Evolutionary conservation across 2,113 vertebrate species (phyloP), one percentile per base, ranked within the genome.

Genomic region (Amphiprion ocellaris): DNA sequence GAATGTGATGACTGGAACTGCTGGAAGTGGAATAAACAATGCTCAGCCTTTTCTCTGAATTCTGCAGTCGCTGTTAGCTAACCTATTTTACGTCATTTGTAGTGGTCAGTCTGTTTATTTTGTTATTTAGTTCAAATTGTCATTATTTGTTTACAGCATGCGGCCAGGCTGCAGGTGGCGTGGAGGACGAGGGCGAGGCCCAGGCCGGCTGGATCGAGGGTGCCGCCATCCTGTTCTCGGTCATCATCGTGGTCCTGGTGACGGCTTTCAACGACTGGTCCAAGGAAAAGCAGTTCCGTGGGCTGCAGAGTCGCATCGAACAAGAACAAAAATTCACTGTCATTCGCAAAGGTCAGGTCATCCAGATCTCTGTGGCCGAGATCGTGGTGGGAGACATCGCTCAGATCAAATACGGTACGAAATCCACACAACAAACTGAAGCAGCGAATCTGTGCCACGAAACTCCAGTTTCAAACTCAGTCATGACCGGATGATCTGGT

Each of bases 181-280:
- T 80, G 12, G 97, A 98, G 64, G 97, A 99, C 2, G 97, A 99
- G 71, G 96, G 95, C 0, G 98, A 99, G 87, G 50, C 96, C 0
- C 95, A 99, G 90, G 96, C 98, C 0, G 97, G 98, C 76, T 99
- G 98, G 98, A 99, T 99, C 1, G 98, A 99, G 86, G 97, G 97
- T 0, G 97, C 97, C 0, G 98, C 98, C 80, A 99, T 99, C 90
- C 83, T 99, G 3, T 97, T 98, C 81, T 99, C 98, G 0, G 98
- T 99, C 74, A 95, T 97, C 87, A 97, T 99, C 0, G 97, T 99
- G 85, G 98, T 99, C 47, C 91, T 99, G 69, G 97, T 99, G 87
- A 99, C 98, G 0, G 98, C 98, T 23, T 99, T 99, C 90, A 99
- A 99, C 0, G 98, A 99, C 37, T 99, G 98, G 98, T 99, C 97